Evolutionary conservation across 2,113 vertebrate species (phyloP).

Genomic region (Oreochromis spilurus): DNA sequence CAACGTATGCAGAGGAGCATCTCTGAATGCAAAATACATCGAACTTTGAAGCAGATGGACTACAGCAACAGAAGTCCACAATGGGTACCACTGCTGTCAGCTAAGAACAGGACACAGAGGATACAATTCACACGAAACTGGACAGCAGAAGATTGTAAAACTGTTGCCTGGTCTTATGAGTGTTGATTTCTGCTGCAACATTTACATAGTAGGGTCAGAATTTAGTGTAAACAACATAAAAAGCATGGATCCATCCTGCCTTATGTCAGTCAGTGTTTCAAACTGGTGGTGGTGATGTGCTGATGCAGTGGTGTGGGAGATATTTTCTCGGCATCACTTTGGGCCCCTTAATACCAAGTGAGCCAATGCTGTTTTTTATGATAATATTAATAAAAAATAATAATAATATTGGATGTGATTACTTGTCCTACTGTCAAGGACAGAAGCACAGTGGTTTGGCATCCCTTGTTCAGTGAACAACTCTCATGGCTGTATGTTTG

Average conservation of each 20-base stretch:
- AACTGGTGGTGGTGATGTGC: neutral
- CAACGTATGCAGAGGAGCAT: neutral
- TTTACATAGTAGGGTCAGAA: neutral
- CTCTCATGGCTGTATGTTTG: conserved; percentile 21
- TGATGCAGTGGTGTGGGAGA: neutral
- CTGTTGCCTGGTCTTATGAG: neutral
- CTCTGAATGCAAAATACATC: neutral
- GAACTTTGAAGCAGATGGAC: neutral
- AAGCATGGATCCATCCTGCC: neutral
- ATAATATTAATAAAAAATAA: neutral
- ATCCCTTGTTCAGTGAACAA: neutral
- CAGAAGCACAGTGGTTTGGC: neutral
- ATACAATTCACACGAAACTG: neutral
- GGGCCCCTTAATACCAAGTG: neutral
- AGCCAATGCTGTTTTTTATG: neutral
- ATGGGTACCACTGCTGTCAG: neutral
- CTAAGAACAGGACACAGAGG: accelerated
- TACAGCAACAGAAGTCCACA: neutral
- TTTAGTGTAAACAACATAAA: neutral
- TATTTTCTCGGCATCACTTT: accelerated
- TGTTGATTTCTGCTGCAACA: neutral
- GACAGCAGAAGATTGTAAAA: neutral
- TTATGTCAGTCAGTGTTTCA: neutral
- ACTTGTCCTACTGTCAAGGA: neutral
- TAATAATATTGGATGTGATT: neutral